Conservation (phyloP, 2,888 invertebrate species). For the Cyclophora albipunctata region DNA sequence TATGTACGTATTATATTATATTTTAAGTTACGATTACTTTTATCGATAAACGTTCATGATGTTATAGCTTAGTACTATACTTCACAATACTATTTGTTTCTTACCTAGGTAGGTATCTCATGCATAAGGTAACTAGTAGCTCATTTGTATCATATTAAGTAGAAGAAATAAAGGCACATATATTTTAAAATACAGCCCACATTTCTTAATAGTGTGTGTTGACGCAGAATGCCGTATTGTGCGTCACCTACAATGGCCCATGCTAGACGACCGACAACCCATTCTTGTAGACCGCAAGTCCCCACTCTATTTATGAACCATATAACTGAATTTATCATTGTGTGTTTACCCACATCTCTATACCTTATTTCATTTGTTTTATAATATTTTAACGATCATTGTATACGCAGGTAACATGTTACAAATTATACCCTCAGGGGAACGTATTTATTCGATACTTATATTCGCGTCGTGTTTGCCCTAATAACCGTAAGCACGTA, state of each 20-base stretch:
- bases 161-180: no score
- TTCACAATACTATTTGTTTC: no score
- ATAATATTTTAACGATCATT: conserved; percentile 38
- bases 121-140: no score
- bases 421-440: conserved; percentile 30
- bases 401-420: conserved; percentile 34
- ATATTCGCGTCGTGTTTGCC: conserved; percentile 6
- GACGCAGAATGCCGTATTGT: no score
- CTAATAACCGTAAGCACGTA: conserved; percentile 16
- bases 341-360: conserved; percentile 39
- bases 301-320: conserved; percentile 36
- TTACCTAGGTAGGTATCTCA: no score
- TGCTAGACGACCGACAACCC: conserved; percentile 12
- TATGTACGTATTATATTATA: conserved; percentile 14
- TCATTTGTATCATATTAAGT: no score
- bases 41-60: no score
- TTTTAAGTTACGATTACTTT: background rate
- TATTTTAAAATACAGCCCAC: no score
- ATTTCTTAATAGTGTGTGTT: no score
- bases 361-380: conserved; percentile 31
- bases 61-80: no score
- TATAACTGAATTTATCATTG: conserved; percentile 43
- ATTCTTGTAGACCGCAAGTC: conserved; percentile 28
- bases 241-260: no score
- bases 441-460: conserved; percentile 24